These are phyloP conservation scores for Conchocele bisecta DNA, from an alignment of 2,888 invertebrate species.

Conservation along the genomic window DNA sequence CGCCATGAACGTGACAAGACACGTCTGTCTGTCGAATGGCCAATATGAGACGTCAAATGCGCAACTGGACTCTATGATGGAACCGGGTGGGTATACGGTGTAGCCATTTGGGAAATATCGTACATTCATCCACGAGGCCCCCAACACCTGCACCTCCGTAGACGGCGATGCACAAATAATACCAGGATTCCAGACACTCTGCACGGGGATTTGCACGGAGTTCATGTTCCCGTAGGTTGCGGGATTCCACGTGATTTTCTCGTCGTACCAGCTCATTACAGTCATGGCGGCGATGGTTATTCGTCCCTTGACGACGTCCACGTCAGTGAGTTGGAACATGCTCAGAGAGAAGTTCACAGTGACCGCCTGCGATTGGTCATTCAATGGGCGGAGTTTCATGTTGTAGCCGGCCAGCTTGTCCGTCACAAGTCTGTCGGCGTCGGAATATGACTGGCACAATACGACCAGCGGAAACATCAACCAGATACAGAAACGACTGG, in stretches of 20 bases:
- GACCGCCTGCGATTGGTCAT: not conserved
- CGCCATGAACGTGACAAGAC: not conserved
- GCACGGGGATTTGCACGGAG: not conserved
- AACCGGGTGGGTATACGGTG: not conserved
- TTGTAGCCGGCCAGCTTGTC: not conserved
- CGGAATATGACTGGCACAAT: not conserved
- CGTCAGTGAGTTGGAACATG: not conserved
- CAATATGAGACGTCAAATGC: not conserved
- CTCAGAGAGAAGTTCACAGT: not conserved
- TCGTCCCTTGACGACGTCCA: not conserved
- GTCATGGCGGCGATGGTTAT: not conserved
- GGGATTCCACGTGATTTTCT: not conserved
- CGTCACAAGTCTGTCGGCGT: not conserved
- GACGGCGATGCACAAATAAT: not conserved
- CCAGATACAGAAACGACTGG: no score
- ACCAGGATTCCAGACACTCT: not conserved
- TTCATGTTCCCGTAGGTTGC: not conserved
- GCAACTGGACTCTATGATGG: not conserved
- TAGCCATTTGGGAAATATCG: not conserved
- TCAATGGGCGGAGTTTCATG: not conserved
- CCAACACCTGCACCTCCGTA: not conserved
- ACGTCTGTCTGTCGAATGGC: not conserved
- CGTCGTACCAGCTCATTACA: not conserved
- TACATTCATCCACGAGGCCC: not conserved
- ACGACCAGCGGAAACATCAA: no score